Evolutionary conservation across 2,113 vertebrate genomes (phyloP), one percentile per base, ranked within the genome.

Genomic region (Prochilodus magdalenae): DNA sequence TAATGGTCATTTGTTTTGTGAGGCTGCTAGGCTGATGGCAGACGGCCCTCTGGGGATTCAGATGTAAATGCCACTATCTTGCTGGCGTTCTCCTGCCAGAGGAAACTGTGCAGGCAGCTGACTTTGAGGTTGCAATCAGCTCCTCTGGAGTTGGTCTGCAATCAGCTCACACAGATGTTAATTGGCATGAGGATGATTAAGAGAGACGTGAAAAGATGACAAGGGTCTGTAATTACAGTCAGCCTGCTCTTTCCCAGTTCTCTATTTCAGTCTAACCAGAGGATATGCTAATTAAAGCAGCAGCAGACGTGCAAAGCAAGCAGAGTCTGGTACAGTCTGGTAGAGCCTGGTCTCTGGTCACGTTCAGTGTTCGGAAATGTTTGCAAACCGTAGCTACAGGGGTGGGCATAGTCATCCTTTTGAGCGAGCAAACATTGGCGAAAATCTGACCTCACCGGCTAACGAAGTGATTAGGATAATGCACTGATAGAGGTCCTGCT

Each of bases 181-280:
- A 93, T 92, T 91, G 90, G 88, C 85, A 86, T 30, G 84, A 86
- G 81, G 88, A 86, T 90, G 91, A 93, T 91, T 92, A 89, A 91
- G 88, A 89, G 88, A 83, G 67, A 85, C 29, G 83, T 86, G 88
- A 81, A 86, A 86, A 81, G 86, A 89, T 86, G 63, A 88, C 86
- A 85, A 89, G 72, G 86, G 51, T 15, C 86, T 91, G 83, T 93
- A 93, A 93, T 93, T 93, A 94, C 86, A 89, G 88, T 78, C 86
- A 29, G 79, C 55, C 73, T 72, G 84, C 86, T 89, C 87, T 74
- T 81, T 90, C 81, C 80, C 85, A 86, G 88, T 81, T 84, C 88
- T 87, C 84, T 81, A 77, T 90, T 88, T 83, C 78, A 90, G 88
- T 88, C 82, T 88, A 90, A 90, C 87, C 72, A 90, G 89, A 88